Evolutionary conservation across 1,140 invertebrate species (phyloP), one percentile per base, ranked within the genome.

Genomic region (Pachypeltis micranthus): DNA sequence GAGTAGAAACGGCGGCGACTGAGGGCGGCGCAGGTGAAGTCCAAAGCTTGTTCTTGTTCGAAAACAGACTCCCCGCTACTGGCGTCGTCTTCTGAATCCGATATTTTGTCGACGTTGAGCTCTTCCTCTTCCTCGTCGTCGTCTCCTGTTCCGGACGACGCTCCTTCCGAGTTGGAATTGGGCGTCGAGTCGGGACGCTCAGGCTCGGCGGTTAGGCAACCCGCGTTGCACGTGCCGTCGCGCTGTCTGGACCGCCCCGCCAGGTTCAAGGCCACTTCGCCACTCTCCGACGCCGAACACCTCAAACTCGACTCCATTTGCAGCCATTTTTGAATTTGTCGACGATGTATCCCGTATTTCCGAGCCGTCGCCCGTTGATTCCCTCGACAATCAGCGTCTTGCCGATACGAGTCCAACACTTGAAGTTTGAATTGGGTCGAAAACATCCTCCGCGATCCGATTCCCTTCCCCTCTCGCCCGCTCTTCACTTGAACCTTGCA

Each of bases 251-350:
- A 71, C 47, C 23, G 47, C 69, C 73, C 72, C 67, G 73, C 73
- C 69, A 77, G 77, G 75, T 77, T 78, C 76, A 78, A 76, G 76
- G 76, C 73, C 70, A 65, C 66, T 61, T 57, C 67, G 67, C 63
- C 62, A 62, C 59, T 56, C 28, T 63, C 65, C 51, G 67, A 61
- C 19, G 68, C 69, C 4, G 66, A 64, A 51, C 81, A 86, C 67
- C 85, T 78, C 34, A 91, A 74, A 69, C 83, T 83, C 29, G 81
- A 81, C 72, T 91, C 87, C 67, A 85, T 86, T 74, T 90, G 88
- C 61, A 92, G 73, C 89, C 89, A 92, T 77, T 92, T 91, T 73
- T 91, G 88, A 60, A 92, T 90, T 73, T 91, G 88, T 26, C 88
- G 78, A 14, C 89, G 79, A 71, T 91, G 88, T 58, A 91, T 91